A percentile compares a stretch with the other conserved stretches of the same genome.
Evolutionary conservation across 2,888 invertebrate species (phyloP).

Genomic region (Sisyra nigra): DNA sequence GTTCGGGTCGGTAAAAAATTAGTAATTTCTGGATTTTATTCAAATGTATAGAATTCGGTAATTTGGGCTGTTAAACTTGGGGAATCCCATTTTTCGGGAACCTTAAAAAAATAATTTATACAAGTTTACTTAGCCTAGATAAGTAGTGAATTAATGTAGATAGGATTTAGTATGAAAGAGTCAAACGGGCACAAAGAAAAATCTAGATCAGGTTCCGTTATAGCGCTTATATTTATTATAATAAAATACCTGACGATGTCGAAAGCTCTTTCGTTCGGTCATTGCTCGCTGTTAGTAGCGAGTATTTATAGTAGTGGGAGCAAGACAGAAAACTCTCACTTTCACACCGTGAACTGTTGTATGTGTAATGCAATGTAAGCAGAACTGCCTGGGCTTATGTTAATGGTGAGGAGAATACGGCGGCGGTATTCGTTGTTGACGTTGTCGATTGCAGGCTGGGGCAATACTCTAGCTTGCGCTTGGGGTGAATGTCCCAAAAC

Average conservation of each 20-base stretch:
- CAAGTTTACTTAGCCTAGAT: no score
- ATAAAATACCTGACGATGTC: slow-evolving; percentile 3
- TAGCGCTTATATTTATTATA: not conserved
- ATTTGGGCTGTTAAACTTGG: no score
- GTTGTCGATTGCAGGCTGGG: slow-evolving; percentile 12
- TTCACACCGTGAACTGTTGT: slow-evolving; percentile 38
- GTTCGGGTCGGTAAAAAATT: no score
- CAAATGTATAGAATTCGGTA: no score
- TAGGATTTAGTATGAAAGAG: no score
- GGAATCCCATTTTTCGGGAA: no score
- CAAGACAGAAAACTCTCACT: slow-evolving; percentile 35
- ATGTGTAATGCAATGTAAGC: slow-evolving; percentile 8
- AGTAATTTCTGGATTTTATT: no score
- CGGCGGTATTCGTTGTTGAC: slow-evolving; percentile 17
- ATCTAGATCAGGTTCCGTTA: slow-evolving; percentile 4
- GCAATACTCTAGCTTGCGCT: slow-evolving; percentile 30
- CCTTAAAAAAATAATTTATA: no score
- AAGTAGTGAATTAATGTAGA: no score
- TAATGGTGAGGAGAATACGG: not conserved
- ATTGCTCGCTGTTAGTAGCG: not conserved
- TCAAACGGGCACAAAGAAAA: not conserved
- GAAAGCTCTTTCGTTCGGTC: slow-evolving; percentile 1
- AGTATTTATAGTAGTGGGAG: slow-evolving; percentile 14
- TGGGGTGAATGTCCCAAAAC: slow-evolving; percentile 59
- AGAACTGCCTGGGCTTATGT: slow-evolving; percentile 17